A percentile compares a stretch with the other conserved stretches of the same genome.
These are phyloP conservation scores for Mamestra brassicae DNA, from an alignment of 2,888 invertebrate species.

Conservation along the genomic window DNA sequence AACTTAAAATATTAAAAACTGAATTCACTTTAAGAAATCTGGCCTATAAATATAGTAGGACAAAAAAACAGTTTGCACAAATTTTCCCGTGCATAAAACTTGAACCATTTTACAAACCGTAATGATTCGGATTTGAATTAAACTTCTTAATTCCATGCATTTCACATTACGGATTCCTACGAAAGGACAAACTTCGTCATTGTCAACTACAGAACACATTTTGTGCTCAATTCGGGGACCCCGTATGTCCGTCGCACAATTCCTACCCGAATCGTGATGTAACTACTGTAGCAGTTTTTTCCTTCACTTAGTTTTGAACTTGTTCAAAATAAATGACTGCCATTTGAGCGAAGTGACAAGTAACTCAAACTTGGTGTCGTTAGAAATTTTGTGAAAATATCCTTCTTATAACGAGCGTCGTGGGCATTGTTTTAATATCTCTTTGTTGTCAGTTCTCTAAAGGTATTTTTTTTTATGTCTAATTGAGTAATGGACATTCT, in stretches of 20 bases:
- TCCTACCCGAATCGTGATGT: slow-evolving; percentile 75
- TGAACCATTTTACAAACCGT: not conserved
- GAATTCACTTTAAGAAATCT: too few species aligned
- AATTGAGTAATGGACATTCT: slow-evolving; percentile 57
- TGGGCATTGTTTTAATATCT: slow-evolving; percentile 71
- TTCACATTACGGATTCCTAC: not conserved
- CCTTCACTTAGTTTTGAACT: slow-evolving; percentile 82
- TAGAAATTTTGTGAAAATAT: slow-evolving; percentile 76
- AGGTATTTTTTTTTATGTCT: slow-evolving; percentile 62
- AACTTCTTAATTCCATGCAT: not conserved
- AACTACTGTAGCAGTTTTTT: slow-evolving; percentile 81
- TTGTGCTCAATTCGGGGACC: slow-evolving; percentile 9
- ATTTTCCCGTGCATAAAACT: too few species aligned
- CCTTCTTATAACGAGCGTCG: slow-evolving; percentile 67
- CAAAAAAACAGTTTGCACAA: too few species aligned
- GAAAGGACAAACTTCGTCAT: not conserved
- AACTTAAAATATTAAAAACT: too few species aligned
- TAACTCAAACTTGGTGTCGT: slow-evolving; percentile 78
- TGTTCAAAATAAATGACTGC: slow-evolving; percentile 84
- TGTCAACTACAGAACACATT: not conserved
- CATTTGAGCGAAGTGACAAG: slow-evolving; percentile 82
- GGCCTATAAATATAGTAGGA: too few species aligned
- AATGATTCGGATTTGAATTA: not conserved
- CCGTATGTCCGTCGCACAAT: slow-evolving; percentile 62
- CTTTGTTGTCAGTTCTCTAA: slow-evolving; percentile 68